Conservation (phyloP, 1,140 invertebrate genomes). For the Mizuhopecten yessoensis region DNA sequence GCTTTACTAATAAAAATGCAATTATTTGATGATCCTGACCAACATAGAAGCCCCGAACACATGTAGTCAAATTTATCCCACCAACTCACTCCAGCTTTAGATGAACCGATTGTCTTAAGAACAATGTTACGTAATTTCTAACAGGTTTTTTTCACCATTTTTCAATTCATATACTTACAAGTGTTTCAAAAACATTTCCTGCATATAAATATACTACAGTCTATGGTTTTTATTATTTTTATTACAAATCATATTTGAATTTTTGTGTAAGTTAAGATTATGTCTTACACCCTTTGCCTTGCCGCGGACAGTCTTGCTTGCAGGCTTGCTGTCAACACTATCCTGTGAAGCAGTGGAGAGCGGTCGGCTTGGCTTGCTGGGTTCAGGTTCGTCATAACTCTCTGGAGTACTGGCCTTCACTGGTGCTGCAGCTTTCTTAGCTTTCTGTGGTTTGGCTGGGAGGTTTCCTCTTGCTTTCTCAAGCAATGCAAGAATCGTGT, state of each 20-base stretch:
- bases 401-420: constrained; percentile 63
- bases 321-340: constrained; percentile 57
- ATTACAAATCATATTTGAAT: no score
- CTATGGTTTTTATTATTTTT: neutral
- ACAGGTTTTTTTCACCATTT: neutral
- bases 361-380: constrained; percentile 49
- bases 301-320: constrained; percentile 63
- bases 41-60: no score
- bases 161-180: neutral
- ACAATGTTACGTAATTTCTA: no score
- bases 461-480: constrained; percentile 94
- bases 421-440: constrained; percentile 66
- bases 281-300: constrained; percentile 64
- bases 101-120: no score
- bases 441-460: constrained; percentile 88
- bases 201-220: neutral
- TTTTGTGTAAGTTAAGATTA: no score
- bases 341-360: constrained; percentile 56
- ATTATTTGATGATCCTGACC: neutral
- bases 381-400: constrained; percentile 63
- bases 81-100: no score
- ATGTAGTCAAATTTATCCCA: no score
- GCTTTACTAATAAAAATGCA: neutral
- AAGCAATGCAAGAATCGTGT: constrained; percentile 89
- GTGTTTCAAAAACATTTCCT: neutral